Conservation (phyloP, 1,140 invertebrate species). For the Trinorchestia longiramus region DNA sequence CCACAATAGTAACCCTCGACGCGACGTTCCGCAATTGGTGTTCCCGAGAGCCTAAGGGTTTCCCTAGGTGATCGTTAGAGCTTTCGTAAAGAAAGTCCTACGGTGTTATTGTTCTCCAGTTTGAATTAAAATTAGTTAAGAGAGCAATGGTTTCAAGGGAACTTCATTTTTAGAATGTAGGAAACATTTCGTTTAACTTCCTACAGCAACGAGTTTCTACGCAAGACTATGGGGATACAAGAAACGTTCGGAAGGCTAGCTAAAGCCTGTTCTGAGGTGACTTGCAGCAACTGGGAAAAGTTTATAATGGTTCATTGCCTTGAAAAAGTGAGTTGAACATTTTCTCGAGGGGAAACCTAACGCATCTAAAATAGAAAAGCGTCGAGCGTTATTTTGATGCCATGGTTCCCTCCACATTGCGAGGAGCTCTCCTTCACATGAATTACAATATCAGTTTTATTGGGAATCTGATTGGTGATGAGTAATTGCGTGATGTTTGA, state of each 20-base stretch:
- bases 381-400: neutral
- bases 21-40: neutral
- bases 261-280: neutral
- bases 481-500: no score
- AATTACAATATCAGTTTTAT: neutral
- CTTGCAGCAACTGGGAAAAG: constrained; percentile 8
- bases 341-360: neutral
- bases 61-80: neutral
- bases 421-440: neutral
- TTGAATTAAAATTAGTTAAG: neutral
- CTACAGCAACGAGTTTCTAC: neutral
- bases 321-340: neutral
- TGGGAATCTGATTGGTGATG: no score
- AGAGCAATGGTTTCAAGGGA: neutral
- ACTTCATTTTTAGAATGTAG: neutral
- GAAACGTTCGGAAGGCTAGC: neutral
- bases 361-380: neutral
- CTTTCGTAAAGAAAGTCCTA: neutral
- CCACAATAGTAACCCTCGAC: neutral
- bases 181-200: neutral
- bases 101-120: neutral
- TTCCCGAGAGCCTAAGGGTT: neutral
- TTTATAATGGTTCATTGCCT: neutral
- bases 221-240: neutral
- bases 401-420: neutral